Conservation (phyloP, 2,797 vertebrate genomes). For the Discoglossus pictus region DNA sequence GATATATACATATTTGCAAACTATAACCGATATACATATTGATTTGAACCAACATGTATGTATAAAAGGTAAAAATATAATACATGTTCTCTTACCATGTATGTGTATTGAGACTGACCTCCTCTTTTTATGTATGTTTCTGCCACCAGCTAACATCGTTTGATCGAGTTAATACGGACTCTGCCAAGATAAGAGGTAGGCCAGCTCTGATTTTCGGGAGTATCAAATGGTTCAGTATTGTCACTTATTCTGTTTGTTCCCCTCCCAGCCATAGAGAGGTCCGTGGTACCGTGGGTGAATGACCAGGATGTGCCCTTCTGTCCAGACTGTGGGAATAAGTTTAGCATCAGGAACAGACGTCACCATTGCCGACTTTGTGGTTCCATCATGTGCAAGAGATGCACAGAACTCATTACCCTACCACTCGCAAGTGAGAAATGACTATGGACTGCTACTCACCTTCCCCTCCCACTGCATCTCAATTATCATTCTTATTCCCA, state of each 20-base stretch:
- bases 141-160: slow-evolving; percentile 88
- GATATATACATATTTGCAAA: no score
- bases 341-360: slow-evolving; percentile 90
- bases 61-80: no score
- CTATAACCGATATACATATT: no score
- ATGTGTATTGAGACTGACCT: no score
- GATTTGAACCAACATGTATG: no score
- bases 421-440: slow-evolving; percentile 83
- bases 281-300: slow-evolving; percentile 93
- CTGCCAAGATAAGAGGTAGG: slow-evolving; percentile 92
- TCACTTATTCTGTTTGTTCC: slow-evolving; percentile 16
- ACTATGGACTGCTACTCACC: no score
- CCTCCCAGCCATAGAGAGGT: slow-evolving; percentile 87
- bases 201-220: slow-evolving; percentile 29
- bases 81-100: no score
- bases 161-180: slow-evolving; percentile 86
- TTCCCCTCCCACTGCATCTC: no score
- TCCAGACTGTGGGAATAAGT: slow-evolving; percentile 94
- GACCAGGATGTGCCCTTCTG: slow-evolving; percentile 97
- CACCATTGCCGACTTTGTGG: slow-evolving; percentile 97
- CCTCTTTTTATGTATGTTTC: neutral
- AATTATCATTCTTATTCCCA: no score
- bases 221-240: neutral
- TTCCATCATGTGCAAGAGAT: slow-evolving; percentile 96
- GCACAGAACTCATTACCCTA: slow-evolving; percentile 88